A percentile compares a stretch with the other conserved stretches of the same genome.
These are phyloP conservation scores for Ia io DNA, from an alignment of 2,113 vertebrate species.

Conservation along the genomic window DNA sequence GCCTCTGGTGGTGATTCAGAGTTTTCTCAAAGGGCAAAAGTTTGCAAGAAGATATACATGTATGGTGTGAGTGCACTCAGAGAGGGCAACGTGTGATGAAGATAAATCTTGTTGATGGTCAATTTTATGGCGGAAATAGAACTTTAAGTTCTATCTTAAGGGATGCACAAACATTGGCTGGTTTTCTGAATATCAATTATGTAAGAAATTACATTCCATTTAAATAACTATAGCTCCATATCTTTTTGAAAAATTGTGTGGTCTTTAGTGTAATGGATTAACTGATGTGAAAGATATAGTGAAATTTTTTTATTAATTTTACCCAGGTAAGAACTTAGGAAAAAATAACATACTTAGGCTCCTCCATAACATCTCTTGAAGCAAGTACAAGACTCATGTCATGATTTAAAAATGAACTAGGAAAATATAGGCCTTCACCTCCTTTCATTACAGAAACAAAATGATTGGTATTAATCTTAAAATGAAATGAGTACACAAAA, in stretches of 20 bases:
- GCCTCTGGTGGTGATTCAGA: neutral
- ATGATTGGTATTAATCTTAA: neutral
- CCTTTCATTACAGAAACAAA: neutral
- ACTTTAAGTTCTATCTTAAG: neutral
- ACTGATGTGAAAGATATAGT: neutral
- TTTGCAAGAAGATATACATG: neutral
- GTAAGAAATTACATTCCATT: neutral
- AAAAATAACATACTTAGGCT: neutral
- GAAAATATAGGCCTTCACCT: neutral
- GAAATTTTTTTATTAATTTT: neutral
- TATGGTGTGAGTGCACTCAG: neutral
- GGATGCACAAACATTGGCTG: neutral
- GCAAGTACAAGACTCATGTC: neutral
- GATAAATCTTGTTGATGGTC: neutral
- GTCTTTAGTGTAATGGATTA: neutral
- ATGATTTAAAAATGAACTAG: neutral
- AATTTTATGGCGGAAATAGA: neutral
- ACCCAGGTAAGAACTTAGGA: neutral
- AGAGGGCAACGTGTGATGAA: neutral
- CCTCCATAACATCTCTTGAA: neutral
- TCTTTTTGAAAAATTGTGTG: neutral
- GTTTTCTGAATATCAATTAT: neutral
- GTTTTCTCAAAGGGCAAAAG: neutral
- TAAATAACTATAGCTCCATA: neutral
- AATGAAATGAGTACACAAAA: neutral